Evolutionary conservation across 2,113 vertebrate genomes (phyloP).

Genomic region (Bolborhynchus lineola): DNA sequence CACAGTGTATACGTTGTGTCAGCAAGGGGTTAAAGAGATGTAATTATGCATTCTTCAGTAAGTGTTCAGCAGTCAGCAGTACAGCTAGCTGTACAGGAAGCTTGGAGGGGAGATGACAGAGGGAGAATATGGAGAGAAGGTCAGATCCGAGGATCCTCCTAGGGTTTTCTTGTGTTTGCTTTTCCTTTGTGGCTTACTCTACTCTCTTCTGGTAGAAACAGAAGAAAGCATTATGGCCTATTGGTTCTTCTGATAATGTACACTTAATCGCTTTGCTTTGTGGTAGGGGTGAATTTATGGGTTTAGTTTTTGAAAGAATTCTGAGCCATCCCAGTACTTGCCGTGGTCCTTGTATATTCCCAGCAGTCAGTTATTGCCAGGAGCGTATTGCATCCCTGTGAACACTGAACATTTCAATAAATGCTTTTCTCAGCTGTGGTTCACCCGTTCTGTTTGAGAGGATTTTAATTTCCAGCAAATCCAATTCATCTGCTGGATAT

Average conservation of each 20-base stretch:
- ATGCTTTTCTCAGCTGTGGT: not conserved
- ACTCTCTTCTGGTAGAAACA: not conserved
- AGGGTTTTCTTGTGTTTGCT: slow-evolving; percentile 16
- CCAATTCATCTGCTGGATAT: not conserved
- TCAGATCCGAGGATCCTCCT: slow-evolving; percentile 43
- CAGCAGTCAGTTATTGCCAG: not conserved
- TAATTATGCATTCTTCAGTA: slow-evolving; percentile 29
- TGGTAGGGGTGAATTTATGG: slow-evolving; percentile 16
- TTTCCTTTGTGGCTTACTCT: slow-evolving; percentile 1
- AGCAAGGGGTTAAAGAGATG: slow-evolving; percentile 38
- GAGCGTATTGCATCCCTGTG: not conserved
- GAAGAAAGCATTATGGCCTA: not conserved
- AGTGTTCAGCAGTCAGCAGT: slow-evolving; percentile 46
- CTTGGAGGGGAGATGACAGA: not conserved
- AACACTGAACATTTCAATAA: not conserved
- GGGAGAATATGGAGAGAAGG: slow-evolving; percentile 19
- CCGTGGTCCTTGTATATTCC: not conserved
- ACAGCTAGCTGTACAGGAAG: slow-evolving; percentile 11
- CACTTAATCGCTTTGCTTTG: slow-evolving; percentile 24
- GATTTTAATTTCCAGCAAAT: slow-evolving; percentile 18
- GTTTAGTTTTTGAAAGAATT: slow-evolving; percentile 38
- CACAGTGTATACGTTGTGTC: not conserved
- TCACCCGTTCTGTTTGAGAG: not conserved
- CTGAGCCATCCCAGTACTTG: not conserved
- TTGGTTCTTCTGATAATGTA: slow-evolving; percentile 17